Evolutionary conservation across 2,888 invertebrate species (phyloP), one percentile per base, ranked within the genome.

Genomic region (Mechanitis messenoides): DNA sequence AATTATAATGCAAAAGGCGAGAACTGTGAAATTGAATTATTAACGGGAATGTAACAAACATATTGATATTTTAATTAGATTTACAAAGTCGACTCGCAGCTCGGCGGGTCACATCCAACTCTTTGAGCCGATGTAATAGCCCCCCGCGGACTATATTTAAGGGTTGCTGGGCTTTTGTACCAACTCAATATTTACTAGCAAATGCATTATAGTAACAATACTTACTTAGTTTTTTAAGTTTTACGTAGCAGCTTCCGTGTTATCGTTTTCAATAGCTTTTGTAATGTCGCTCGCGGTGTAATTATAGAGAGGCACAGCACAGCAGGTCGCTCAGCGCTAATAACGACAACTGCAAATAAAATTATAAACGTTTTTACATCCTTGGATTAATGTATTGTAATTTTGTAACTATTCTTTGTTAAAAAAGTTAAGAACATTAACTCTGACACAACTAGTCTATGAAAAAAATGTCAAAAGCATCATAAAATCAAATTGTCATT

Each of bases 51-150:
- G 82, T 80, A 80, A 83, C 76, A 79, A 88, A 81, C 90, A 89
- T 90, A 90, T 89, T 90, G 89, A 90, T 89, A 90, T 89, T 90
- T 89, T 89, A 90, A 90, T 90, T 90, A 90, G 90, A 90, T 90
- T 88, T 85, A 87, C 88, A 87, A 88, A 87, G 87, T 87, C 82
- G 81, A 68, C 68, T 70, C 76, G 80, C 78, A 73, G 83, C 78
- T 79, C 75, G 74, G 78, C 72, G 78, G 83, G 84, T 81, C 74
- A 84, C 85, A 83, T 85, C 85, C 88, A 89, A 87, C 89, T 89
- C 89, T 90, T 89, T 89, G 87, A 84, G 80, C 79, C 77, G 80
- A 74, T 79, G 81, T 90, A 90, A 90, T 90, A 89, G 89, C 89
- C 85, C 89, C 90, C 90, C 81, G 88, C 72, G 85, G 88, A 80